Base-by-base conservation (phyloP, 2,888 invertebrate species). In the Lampropteryx suffumata region DNA sequence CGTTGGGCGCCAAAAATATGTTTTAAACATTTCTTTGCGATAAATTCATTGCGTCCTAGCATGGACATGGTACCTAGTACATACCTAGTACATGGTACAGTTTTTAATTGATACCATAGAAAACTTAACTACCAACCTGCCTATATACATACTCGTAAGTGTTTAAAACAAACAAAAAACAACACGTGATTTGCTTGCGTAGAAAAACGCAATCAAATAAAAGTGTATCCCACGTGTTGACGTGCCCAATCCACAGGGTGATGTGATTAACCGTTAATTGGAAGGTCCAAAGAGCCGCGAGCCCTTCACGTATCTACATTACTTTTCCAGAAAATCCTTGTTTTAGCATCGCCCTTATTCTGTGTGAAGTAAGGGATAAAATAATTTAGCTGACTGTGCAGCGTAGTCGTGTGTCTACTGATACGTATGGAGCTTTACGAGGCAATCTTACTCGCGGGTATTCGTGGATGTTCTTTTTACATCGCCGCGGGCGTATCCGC, bases 381-480 rank as follows among this genome's bases (percentile, higher is more conserved):
- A 35, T 50, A 10, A 28, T 33, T 44, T 42, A 28, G 42, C 50
- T 49, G 46, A 50, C 50, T 40, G 27, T 44, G 37, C 49, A 37
- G 17, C 32, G 7, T 44, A 47, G 50, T 41, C 61, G 62, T 46
- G 36, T 39, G 26, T 27, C 13, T 14, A 55, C 56, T 63, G 62
- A 63, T 70, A 69, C 62, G 67, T 64, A 66, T 55, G 60, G 70
- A 69, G 68, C 76, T 82, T 84, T 82, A 84, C 79, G 81, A 82
- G 77, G 78, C 78, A 82, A 84, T 85, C 84, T 85, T 84, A 76
- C 76, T 69, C 76, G 79, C 77, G 76, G 67, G 61, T 17, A 62
- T 79, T 77, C 82, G 78, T 77, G 78, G 73, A 71, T 75, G 78
- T 76, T 78, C 82, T 82, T 84, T 82, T 84, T 81, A 78, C 80